Conservation (phyloP, 2,113 vertebrate genomes). For the Ascaphus truei region DNA sequence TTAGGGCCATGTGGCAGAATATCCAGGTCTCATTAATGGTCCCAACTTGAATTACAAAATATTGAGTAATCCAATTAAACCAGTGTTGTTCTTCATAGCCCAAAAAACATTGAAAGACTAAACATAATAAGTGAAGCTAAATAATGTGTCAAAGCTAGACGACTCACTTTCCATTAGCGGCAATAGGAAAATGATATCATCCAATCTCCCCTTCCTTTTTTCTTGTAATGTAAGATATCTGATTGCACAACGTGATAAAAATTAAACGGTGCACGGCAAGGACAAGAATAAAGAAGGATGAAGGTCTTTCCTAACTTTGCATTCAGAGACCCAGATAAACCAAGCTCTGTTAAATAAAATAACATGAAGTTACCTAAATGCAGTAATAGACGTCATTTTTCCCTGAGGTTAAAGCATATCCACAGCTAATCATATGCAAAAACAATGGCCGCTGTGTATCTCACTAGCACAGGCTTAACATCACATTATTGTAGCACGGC, state of each 20-base stretch:
- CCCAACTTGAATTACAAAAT: slow-evolving; percentile 23
- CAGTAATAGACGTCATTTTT: too few species aligned
- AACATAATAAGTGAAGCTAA: slow-evolving; percentile 44
- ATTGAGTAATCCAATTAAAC: slow-evolving; percentile 38
- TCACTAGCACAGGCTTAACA: too few species aligned
- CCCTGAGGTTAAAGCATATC: too few species aligned
- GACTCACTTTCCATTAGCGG: slow-evolving; percentile 36
- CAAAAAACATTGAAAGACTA: slow-evolving; percentile 46
- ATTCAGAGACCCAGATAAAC: too few species aligned
- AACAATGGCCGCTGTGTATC: too few species aligned
- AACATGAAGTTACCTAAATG: too few species aligned
- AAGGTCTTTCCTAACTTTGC: neutral
- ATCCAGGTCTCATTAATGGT: slow-evolving; percentile 39
- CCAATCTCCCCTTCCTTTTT: neutral
- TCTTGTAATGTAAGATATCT: slow-evolving; percentile 13
- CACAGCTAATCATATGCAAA: too few species aligned
- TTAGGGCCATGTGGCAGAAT: slow-evolving; percentile 1
- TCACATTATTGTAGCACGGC: too few species aligned
- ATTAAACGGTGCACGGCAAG: neutral
- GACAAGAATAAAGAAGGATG: too few species aligned
- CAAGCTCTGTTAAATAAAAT: too few species aligned
- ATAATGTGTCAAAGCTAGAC: slow-evolving; percentile 31
- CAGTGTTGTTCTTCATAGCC: slow-evolving; percentile 30
- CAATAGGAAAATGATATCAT: slow-evolving; percentile 45
- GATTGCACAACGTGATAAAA: slow-evolving; percentile 19